Base-by-base conservation (phyloP, 2,888 invertebrate genomes). In the Heliconius sara region DNA sequence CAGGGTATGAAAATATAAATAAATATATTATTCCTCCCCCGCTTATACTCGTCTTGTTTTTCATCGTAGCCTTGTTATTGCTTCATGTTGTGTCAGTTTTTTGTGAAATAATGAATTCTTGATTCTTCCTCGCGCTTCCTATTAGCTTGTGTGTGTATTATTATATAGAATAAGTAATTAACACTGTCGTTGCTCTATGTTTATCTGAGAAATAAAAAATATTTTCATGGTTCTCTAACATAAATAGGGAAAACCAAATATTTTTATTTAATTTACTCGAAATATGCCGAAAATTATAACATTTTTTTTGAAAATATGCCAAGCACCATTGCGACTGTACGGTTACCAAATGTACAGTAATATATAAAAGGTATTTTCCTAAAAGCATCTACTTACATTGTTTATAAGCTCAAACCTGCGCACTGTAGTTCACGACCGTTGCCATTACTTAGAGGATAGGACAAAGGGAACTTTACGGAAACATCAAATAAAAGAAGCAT, bases 401-500 rank as follows among this genome's bases (percentile, higher is more conserved):
- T 30, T 27, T 71, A 19, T 43, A 52, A 9, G n/a, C 83, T 84
- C 88, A 52, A 52, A 52, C 52, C 52, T 19, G 52, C 52, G 19
- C 52, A 85, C 86, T 87, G 85, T 87, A 88, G 86, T 89, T 87
- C 87, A 89, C 90, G 89, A 91, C 90, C 89, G 88, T 89, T 87
- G 87, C 83, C 87, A 86, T 87, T 84, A 83, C 86, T 81, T 85
- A 87, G 90, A 91, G 90, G 91, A 91, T 89, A 87, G 87, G 88
- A 89, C 88, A 88, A 84, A 81, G 87, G 88, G 84, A 91, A 92
- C 90, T 92, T 92, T 86, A 85, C 87, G 91, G 93, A 92, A 91
- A 93, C 91, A 91, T 91, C 90, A 90, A 93, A 94, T 93, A 93
- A 93, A 93, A 91, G 89, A 87, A 91, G 91, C 89, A 88, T 87